Conservation (phyloP, 2,888 invertebrate species). For the Buathra laborator region DNA sequence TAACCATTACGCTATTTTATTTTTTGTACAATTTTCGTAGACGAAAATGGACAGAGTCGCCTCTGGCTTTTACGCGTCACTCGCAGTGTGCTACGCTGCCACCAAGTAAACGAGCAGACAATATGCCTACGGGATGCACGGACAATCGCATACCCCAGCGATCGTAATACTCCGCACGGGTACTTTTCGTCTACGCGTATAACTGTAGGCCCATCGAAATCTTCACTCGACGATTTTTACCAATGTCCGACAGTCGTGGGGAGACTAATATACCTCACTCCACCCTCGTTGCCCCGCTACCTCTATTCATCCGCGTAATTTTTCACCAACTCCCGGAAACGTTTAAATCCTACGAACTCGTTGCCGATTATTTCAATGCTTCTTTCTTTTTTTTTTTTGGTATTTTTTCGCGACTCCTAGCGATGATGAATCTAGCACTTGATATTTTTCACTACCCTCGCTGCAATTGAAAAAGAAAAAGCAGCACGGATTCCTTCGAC, state of each 20-base stretch:
- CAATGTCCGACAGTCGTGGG: conserved; percentile 20
- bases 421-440: conserved; percentile 68
- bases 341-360: conserved; percentile 73
- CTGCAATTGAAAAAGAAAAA: neutral
- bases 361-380: conserved; percentile 54
- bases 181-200: conserved; percentile 12
- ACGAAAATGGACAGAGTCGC: conserved; percentile 33
- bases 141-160: neutral
- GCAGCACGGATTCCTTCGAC: too few relatives aligned
- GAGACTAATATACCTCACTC: conserved; percentile 26
- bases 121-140: conserved; percentile 17
- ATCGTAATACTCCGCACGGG: conserved; percentile 17
- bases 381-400: conserved; percentile 51
- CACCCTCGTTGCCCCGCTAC: neutral
- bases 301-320: conserved; percentile 23
- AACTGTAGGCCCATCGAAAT: conserved; percentile 17
- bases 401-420: neutral
- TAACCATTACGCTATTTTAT: neutral
- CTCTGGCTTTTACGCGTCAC: conserved; percentile 56
- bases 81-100: conserved; percentile 2
- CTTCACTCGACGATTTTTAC: conserved; percentile 31
- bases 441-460: conserved; percentile 9
- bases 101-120: conserved; percentile 37
- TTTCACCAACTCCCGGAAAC: conserved; percentile 69
- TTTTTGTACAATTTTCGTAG: conserved; percentile 19